These are phyloP conservation scores for Hirudo medicinalis DNA, from an alignment of 1,140 invertebrate genomes.

Conservation along the genomic window DNA sequence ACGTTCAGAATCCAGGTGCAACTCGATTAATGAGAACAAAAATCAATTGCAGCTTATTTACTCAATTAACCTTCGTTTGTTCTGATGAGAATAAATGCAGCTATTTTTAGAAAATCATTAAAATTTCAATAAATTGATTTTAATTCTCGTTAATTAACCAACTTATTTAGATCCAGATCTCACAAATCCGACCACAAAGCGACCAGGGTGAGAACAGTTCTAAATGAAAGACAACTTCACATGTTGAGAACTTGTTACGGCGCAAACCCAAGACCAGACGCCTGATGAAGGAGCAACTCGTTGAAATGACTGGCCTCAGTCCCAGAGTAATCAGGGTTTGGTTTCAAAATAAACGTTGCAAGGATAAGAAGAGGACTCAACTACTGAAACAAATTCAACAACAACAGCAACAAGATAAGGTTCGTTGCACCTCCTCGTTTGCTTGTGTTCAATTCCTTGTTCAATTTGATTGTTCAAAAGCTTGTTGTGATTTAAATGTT, in stretches of 20 bases:
- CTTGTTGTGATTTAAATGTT: too few relatives aligned
- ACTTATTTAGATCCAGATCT: constrained; percentile 4
- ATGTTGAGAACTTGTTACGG: constrained; percentile 78
- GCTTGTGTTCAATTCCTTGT: too few relatives aligned
- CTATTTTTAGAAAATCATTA: too few relatives aligned
- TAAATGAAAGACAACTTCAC: constrained; percentile 95
- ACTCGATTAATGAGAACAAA: too few relatives aligned
- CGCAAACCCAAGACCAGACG: constrained; percentile 90
- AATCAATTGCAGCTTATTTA: too few relatives aligned
- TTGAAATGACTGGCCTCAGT: constrained; percentile 91
- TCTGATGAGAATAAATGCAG: too few relatives aligned
- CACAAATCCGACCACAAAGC: constrained; percentile 54
- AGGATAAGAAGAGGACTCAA: constrained; percentile 94
- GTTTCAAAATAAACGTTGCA: constrained; percentile 97
- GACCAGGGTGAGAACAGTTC: constrained; percentile 84
- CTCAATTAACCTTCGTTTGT: too few relatives aligned
- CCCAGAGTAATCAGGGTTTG: constrained; percentile 90
- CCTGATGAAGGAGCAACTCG: constrained; percentile 97
- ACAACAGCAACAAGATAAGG: constrained; percentile 56
- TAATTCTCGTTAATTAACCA: background rate
- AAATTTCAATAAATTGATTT: too few relatives aligned
- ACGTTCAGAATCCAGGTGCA: too few relatives aligned
- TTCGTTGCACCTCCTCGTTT: background rate
- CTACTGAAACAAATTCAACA: constrained; percentile 91
- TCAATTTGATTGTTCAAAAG: too few relatives aligned